These are phyloP conservation scores for Pampusana beccarii DNA, from an alignment of 2,113 vertebrate species.

Conservation along the genomic window DNA sequence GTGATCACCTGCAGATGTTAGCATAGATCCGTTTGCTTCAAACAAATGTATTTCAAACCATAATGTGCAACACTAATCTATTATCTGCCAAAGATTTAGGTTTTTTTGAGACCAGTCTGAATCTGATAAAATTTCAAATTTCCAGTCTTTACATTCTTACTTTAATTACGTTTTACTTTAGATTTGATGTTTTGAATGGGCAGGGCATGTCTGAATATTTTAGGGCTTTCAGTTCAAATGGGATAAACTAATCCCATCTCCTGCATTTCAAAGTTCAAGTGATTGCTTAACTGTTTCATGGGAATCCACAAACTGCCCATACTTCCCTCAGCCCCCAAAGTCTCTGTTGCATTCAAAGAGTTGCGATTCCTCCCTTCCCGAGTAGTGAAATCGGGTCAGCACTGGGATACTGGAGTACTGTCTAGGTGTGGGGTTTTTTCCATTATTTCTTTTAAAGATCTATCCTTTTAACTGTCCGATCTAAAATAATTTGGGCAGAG, in stretches of 20 bases:
- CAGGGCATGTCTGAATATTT: background rate
- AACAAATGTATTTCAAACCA: background rate
- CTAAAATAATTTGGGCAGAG: background rate
- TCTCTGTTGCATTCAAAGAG: background rate
- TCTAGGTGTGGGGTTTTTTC: background rate
- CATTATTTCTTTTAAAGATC: background rate
- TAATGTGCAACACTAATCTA: background rate
- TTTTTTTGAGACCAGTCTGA: background rate
- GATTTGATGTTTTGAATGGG: background rate
- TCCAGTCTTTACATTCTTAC: background rate
- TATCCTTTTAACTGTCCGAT: background rate
- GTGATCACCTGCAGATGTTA: background rate
- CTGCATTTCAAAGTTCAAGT: background rate
- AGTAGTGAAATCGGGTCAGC: background rate
- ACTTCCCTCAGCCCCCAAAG: accelerated
- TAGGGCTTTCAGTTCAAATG: background rate
- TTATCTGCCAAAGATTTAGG: background rate
- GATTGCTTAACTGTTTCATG: background rate
- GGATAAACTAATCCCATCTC: background rate
- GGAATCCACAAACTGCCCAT: background rate
- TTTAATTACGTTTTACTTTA: background rate
- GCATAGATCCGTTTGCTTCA: background rate
- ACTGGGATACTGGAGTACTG: background rate
- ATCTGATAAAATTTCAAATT: background rate
- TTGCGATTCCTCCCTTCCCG: background rate